These are phyloP conservation scores for Drosophila kohkoa DNA, from an alignment of 1,140 invertebrate species.

Conservation along the genomic window DNA sequence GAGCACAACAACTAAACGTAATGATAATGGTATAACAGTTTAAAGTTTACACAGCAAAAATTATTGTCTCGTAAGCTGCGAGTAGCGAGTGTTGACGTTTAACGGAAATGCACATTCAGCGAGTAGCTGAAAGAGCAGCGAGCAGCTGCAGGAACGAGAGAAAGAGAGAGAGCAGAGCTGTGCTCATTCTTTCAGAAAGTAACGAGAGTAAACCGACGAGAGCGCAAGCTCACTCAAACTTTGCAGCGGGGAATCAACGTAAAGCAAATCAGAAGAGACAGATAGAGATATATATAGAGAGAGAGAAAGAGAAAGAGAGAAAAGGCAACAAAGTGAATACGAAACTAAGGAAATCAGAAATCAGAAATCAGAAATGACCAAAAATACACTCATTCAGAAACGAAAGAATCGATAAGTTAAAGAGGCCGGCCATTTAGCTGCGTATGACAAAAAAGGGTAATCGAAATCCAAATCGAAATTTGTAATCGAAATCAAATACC, in stretches of 20 bases:
- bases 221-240: not conserved
- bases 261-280: constrained; percentile 2
- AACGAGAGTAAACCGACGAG: constrained; percentile 5
- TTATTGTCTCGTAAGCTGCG: constrained; percentile 27
- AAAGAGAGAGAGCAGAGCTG: not conserved
- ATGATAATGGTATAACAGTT: constrained; percentile 34
- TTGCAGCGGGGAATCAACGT: not conserved
- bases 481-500: constrained; percentile 10
- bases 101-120: not conserved
- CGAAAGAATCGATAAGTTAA: constrained; percentile 4
- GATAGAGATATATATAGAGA: too few species aligned
- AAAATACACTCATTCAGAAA: constrained; percentile 25
- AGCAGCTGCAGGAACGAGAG: not conserved
- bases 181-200: not conserved
- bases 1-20: constrained; percentile 50
- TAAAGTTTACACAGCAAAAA: constrained; percentile 33
- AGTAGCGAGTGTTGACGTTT: constrained; percentile 1
- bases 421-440: constrained; percentile 38
- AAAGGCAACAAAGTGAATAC: constrained; percentile 2
- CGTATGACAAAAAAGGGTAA: constrained; percentile 31
- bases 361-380: constrained; percentile 14
- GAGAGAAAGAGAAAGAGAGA: not conserved
- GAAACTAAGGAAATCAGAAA: not conserved
- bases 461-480: constrained; percentile 30
- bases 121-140: not conserved